Evolutionary conservation across 2,888 invertebrate genomes (phyloP).

Genomic region (Scaptomyza cyrtandrae): DNA sequence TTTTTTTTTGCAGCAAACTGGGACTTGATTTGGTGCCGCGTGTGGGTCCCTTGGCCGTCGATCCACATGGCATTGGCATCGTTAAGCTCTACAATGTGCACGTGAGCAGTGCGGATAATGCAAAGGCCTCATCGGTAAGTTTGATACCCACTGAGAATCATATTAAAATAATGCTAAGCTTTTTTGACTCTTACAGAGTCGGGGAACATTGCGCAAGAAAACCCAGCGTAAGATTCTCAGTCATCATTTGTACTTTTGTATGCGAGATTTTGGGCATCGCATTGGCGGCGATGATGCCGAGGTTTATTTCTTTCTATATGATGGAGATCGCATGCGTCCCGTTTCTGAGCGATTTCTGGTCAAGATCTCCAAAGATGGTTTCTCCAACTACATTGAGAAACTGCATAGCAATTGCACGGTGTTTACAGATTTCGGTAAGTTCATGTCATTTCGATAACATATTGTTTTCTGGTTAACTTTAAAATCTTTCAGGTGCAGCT

Average conservation of each 20-base stretch:
- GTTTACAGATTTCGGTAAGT: slow-evolving; percentile 90
- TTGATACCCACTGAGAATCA: too few species aligned
- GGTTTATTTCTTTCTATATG: slow-evolving; percentile 93
- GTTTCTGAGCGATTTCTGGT: slow-evolving; percentile 96
- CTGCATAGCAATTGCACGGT: slow-evolving; percentile 94
- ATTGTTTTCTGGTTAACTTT: background rate
- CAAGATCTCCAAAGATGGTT: slow-evolving; percentile 94
- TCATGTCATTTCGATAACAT: background rate
- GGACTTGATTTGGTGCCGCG: slow-evolving; percentile 96
- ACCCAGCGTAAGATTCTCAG: slow-evolving; percentile 85
- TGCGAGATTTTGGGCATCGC: slow-evolving; percentile 94
- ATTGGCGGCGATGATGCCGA: slow-evolving; percentile 96
- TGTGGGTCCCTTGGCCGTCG: slow-evolving; percentile 94
- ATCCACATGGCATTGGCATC: slow-evolving; percentile 94
- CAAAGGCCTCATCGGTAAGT: slow-evolving; percentile 89
- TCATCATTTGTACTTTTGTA: slow-evolving; percentile 93
- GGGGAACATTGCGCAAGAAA: slow-evolving; percentile 84
- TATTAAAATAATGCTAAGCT: background rate
- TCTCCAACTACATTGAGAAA: slow-evolving; percentile 94
- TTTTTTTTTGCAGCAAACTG: slow-evolving; percentile 89
- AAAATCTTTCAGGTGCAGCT: slow-evolving; percentile 87
- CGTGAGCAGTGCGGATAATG: slow-evolving; percentile 90
- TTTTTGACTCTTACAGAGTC: slow-evolving; percentile 74
- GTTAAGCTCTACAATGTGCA: slow-evolving; percentile 94
- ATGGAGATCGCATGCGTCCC: slow-evolving; percentile 89